Conservation (phyloP, 2,888 invertebrate genomes). For the Merodon equestris region DNA sequence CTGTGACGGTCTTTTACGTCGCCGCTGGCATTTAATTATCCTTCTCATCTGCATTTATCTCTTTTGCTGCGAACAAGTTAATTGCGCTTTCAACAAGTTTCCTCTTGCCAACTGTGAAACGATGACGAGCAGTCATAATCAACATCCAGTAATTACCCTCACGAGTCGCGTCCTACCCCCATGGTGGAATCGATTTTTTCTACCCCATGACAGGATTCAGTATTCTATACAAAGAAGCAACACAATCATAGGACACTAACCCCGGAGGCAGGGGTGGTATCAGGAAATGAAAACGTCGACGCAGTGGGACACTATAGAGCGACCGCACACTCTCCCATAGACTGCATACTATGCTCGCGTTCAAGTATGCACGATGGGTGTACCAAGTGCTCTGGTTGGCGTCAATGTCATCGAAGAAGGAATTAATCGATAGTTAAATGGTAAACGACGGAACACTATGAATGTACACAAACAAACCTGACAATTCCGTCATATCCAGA, state of each 20-base stretch:
- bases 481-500: constrained; percentile 74
- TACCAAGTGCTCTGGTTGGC: constrained; percentile 20
- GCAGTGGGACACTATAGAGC: neutral
- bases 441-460: neutral
- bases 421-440: constrained; percentile 55
- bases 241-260: constrained; percentile 64
- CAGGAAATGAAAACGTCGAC: constrained; percentile 26
- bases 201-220: constrained; percentile 26
- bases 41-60: constrained; percentile 60
- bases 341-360: too few relatives aligned
- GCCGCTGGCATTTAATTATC: constrained; percentile 63
- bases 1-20: constrained; percentile 21
- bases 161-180: constrained; percentile 53
- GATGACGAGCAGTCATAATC: constrained; percentile 49
- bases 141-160: constrained; percentile 63
- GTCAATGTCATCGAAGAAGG: constrained; percentile 57
- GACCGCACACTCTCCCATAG: neutral
- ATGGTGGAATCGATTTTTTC: constrained; percentile 58
- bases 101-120: constrained; percentile 20
- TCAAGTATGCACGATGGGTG: too few relatives aligned
- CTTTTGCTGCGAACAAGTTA: constrained; percentile 62
- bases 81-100: constrained; percentile 69
- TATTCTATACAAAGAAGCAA: constrained; percentile 45
- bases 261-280: constrained; percentile 56
- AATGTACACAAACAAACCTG: constrained; percentile 70